Conservation (phyloP, 2,113 vertebrate genomes). For the Stictonetta naevosa region DNA sequence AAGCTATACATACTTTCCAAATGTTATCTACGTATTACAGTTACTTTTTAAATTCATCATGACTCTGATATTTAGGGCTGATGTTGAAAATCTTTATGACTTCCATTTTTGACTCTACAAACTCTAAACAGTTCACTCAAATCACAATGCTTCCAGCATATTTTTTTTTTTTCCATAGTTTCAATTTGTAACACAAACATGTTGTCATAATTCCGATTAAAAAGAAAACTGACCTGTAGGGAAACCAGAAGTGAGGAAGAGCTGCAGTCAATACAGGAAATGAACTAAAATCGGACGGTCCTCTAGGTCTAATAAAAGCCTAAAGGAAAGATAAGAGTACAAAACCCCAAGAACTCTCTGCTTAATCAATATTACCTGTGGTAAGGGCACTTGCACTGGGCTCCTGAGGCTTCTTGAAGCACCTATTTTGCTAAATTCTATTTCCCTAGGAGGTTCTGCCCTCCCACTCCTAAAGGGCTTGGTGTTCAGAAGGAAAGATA, state of each 20-base stretch:
- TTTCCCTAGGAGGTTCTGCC: not conserved
- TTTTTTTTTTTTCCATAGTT: not conserved
- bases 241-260: not conserved
- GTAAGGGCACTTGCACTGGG: not conserved
- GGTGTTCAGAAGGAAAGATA: not conserved
- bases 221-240: not conserved
- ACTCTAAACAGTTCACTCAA: not conserved
- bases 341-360: not conserved
- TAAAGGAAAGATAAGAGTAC: not conserved
- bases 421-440: not conserved
- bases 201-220: not conserved
- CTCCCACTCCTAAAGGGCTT: not conserved
- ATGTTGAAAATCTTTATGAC: not conserved
- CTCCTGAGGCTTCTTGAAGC: not conserved
- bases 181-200: not conserved
- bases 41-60: not conserved
- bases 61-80: not conserved
- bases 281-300: not conserved
- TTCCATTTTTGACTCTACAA: not conserved
- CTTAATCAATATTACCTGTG: not conserved
- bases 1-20: not conserved
- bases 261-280: not conserved
- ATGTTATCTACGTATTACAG: not conserved
- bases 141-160: not conserved
- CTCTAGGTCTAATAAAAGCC: not conserved